Evolutionary conservation across 2,888 invertebrate species (phyloP).

Genomic region (Gymnosoma rotundatum): DNA sequence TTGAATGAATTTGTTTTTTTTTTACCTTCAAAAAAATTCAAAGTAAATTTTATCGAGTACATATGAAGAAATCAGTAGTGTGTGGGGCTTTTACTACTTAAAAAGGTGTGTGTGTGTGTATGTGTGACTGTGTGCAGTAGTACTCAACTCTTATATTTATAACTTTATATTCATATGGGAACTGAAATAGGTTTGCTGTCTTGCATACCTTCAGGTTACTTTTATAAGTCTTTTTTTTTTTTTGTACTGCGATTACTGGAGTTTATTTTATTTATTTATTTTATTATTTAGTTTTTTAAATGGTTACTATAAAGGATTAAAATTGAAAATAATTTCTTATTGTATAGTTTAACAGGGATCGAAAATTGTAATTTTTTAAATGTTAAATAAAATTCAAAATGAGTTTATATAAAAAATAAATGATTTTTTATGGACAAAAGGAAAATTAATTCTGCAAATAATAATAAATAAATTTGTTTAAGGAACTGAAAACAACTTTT

Average conservation of each 20-base stretch:
- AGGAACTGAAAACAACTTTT: no score
- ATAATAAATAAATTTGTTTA: no score
- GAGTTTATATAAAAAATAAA: not conserved
- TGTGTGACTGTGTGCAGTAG: not conserved
- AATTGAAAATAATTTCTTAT: slow-evolving; percentile 47
- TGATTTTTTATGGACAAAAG: no score
- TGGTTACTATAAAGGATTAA: slow-evolving; percentile 57
- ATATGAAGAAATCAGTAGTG: not conserved
- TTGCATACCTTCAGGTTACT: slow-evolving; percentile 16
- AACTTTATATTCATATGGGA: slow-evolving; percentile 45
- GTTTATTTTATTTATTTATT: slow-evolving; percentile 27
- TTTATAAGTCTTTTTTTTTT: not conserved
- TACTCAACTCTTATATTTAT: slow-evolving; percentile 29
- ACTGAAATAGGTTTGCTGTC: slow-evolving; percentile 31
- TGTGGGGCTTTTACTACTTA: not conserved
- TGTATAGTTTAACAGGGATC: slow-evolving; percentile 24
- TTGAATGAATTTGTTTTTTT: not conserved
- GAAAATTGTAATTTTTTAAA: not conserved
- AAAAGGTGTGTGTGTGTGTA: not conserved
- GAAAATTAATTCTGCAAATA: no score
- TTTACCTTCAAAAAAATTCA: slow-evolving; percentile 35
- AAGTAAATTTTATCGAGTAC: slow-evolving; percentile 28
- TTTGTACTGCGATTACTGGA: slow-evolving; percentile 24
- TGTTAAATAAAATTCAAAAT: not conserved
- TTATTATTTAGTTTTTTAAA: not conserved